Conservation (phyloP, 2,113 vertebrate species). For the Varanus salvator region DNA sequence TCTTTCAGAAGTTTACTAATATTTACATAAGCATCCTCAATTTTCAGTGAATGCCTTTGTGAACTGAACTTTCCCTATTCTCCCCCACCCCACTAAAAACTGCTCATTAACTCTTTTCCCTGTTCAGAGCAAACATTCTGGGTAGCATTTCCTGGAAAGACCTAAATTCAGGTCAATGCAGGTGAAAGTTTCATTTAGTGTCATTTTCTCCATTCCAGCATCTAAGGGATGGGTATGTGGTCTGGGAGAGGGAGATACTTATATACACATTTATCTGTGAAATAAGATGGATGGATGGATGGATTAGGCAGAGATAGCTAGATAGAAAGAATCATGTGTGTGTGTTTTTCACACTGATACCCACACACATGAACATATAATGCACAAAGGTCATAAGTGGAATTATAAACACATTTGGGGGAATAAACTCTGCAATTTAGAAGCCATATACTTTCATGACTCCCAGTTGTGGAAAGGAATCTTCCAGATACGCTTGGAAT, state of each 20-base stretch:
- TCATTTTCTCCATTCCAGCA: not conserved
- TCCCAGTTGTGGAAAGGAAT: no score
- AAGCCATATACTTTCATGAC: no score
- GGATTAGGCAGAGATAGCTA: no score
- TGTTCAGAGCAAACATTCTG: conserved; percentile 34
- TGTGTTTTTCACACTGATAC: no score
- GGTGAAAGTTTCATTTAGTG: not conserved
- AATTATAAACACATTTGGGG: no score
- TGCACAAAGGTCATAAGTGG: no score
- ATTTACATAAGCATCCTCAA: conserved; percentile 67
- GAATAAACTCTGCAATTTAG: no score
- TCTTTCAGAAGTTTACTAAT: conserved; percentile 68
- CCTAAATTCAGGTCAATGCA: conserved; percentile 34
- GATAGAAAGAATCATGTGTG: no score
- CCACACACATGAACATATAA: no score
- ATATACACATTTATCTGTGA: not conserved
- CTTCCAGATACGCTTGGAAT: no score
- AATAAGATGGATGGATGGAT: not conserved
- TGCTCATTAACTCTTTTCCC: conserved; percentile 45
- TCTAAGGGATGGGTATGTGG: no score
- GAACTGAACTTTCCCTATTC: conserved; percentile 33
- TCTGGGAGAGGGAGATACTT: no score
- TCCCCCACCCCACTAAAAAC: conserved; percentile 7
- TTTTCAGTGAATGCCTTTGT: conserved; percentile 56
- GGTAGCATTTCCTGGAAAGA: conserved; percentile 29